Base-by-base conservation (phyloP, 2,113 vertebrate species). In the Polypterus senegalus region DNA sequence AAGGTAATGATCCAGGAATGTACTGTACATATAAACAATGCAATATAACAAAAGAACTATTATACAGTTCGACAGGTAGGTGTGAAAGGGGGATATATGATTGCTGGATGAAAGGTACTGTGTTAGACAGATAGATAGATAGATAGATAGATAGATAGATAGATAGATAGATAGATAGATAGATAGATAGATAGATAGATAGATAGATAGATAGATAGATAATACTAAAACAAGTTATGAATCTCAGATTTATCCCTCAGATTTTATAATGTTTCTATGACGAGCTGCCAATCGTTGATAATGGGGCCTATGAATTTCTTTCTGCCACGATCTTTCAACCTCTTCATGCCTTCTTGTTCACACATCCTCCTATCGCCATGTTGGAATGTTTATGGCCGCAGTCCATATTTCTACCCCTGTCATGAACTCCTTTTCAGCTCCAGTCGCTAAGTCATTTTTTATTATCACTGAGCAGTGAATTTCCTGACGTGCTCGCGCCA, bases 381-480 rank as follows among this genome's bases (percentile, higher is more conserved):
- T n/a, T 60, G 51, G 55, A 65, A 58, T 9, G 8, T 5, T 46
- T 48, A 5, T 6, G 58, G 55, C 27, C 59, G 55, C 57, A 57
- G 56, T 0, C 6, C 0, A 7, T 7, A 6, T 48, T 0, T 0
- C 27, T 60, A 60, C 58, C 60, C 69, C 69, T 66, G 61, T 69
- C 59, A 61, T 70, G 59, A 74, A 66, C 64, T 65, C 64, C 61
- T 27, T 72, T 64, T 60, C 68, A 67, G 49, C 0, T 59, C 60
- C 70, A 70, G 69, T 60, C 43, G 10, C 63, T 57, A 57, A 56
- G 64, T 49, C 48, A 62, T 69, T 53, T 73, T 70, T 72, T 73
- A 66, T 76, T 68, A 63, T 57, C 59, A 63, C 59, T 47, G 62
- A 67, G 49, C n/a, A 46, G 7, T 69, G 60, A 70, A 72, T 76